Conservation (phyloP, 2,797 vertebrate genomes). For the Cichlasoma orientale region DNA sequence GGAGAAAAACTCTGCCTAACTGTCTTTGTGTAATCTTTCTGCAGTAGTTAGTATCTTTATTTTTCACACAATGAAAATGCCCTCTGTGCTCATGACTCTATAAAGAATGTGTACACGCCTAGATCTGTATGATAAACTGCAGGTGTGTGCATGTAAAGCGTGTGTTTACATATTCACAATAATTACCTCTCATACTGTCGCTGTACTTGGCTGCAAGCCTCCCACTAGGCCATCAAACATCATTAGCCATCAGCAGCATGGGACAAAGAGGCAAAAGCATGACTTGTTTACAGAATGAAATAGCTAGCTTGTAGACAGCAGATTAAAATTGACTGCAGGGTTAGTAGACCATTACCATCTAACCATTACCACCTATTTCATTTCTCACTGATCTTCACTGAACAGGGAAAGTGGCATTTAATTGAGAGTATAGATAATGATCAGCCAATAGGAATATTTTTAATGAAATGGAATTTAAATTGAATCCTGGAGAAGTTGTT, state of each 20-base stretch:
- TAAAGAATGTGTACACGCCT: constrained; percentile 1
- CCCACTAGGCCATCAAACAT: constrained; percentile 42
- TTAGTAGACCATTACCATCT: constrained; percentile 36
- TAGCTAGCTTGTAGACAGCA: constrained; percentile 21
- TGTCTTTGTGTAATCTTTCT: constrained; percentile 32
- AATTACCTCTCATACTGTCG: constrained; percentile 40
- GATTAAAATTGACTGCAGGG: constrained; percentile 58
- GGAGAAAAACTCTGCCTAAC: constrained; percentile 44
- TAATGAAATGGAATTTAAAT: constrained; percentile 40
- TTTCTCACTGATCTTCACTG: constrained; percentile 42
- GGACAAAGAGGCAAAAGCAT: constrained; percentile 41
- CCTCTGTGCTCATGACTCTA: constrained; percentile 9
- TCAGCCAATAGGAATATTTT: constrained; percentile 42
- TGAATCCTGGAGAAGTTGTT: constrained; percentile 28
- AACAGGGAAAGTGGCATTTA: constrained; percentile 46
- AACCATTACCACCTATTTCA: constrained; percentile 40
- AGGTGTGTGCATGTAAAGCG: constrained; percentile 33
- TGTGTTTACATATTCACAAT: constrained; percentile 42
- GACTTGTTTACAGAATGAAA: constrained; percentile 64
- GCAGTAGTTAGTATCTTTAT: constrained; percentile 43
- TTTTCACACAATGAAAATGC: constrained; percentile 35
- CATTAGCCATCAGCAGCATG: constrained; percentile 48
- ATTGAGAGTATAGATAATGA: constrained; percentile 41
- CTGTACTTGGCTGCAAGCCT: constrained; percentile 25
- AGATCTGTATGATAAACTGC: constrained; percentile 21